Evolutionary conservation across 2,797 vertebrate genomes (phyloP), one percentile per base, ranked within the genome.

Genomic region (Sebastes minor): DNA sequence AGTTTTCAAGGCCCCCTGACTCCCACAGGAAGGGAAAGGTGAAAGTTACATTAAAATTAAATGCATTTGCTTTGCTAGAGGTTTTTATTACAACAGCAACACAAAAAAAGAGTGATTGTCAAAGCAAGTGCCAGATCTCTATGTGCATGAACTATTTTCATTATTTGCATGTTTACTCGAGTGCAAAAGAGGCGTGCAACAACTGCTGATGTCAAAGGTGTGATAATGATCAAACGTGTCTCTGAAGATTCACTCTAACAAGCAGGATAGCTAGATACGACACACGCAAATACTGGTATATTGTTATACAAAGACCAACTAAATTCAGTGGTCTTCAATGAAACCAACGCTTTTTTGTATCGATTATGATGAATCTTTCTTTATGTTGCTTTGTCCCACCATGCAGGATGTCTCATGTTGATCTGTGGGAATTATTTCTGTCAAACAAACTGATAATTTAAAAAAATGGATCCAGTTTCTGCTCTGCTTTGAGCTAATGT

Each of bases 141-240:
- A 2, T 46, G 22, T 32, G 55, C 42, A 42, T 69, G 13, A 75
- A 2, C 22, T 67, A 59, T 52, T 77, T 63, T 56, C 30, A 73
- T 76, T 74, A 75, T 75, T 75, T 70, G 32, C 42, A 57, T 63
- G 61, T 85, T 86, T 72, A 83, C 35, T 76, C n/a, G 22, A 52
- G 70, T 33, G 79, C 35, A 72, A 67, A 57, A 74, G 30, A 74
- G 67, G n/a, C 64, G 35, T 78, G 70, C 70, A 76, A 18, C 70
- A 60, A 38, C 70, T 46, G 22, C 57, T 68, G 74, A 78, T 76
- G 22, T 46, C 9, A 63, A 71, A 33, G 55, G 38, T 11, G 11
- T 59, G 73, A 85, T 80, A 69, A 42, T 22, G 30, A 74, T 76
- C 63, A 22, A 62, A 72, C 56, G 10, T 52, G 35, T 69, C 28